Conservation (phyloP, 2,888 invertebrate genomes). For the Troides aeacus region DNA sequence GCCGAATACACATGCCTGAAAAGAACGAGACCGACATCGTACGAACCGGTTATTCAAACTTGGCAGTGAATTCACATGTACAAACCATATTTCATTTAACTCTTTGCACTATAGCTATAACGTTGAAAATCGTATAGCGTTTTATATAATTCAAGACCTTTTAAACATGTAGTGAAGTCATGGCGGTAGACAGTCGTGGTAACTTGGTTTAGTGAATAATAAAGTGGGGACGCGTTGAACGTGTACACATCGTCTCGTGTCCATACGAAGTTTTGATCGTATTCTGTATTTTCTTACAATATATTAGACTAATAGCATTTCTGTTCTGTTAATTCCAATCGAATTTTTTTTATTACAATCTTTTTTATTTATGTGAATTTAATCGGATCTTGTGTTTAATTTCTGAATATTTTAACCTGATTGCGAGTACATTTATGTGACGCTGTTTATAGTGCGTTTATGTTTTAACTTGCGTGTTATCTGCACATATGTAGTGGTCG, state of each 20-base stretch:
- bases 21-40: conserved; percentile 52
- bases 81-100: conserved; percentile 33
- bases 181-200: conserved; percentile 63
- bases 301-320: conserved; percentile 10
- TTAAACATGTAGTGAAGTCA: conserved; percentile 44
- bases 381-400: conserved; percentile 35
- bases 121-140: conserved; percentile 34
- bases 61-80: conserved; percentile 65
- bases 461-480: conserved; percentile 52
- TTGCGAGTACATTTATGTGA: conserved; percentile 38
- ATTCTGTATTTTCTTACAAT: conserved; percentile 35
- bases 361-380: neutral
- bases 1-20: conserved; percentile 56
- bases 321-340: conserved; percentile 6
- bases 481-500: conserved; percentile 45
- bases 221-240: conserved; percentile 60
- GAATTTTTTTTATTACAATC: conserved; percentile 7
- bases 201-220: conserved; percentile 64
- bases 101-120: conserved; percentile 33
- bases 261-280: conserved; percentile 50
- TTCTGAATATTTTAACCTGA: conserved; percentile 65
- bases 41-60: conserved; percentile 70
- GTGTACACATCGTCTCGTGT: conserved; percentile 46
- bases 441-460: conserved; percentile 31
- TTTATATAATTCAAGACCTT: conserved; percentile 47